A percentile compares a stretch with the other conserved stretches of the same genome.
Evolutionary conservation across 2,113 vertebrate species (phyloP).

Genomic region (Macaca mulatta): DNA sequence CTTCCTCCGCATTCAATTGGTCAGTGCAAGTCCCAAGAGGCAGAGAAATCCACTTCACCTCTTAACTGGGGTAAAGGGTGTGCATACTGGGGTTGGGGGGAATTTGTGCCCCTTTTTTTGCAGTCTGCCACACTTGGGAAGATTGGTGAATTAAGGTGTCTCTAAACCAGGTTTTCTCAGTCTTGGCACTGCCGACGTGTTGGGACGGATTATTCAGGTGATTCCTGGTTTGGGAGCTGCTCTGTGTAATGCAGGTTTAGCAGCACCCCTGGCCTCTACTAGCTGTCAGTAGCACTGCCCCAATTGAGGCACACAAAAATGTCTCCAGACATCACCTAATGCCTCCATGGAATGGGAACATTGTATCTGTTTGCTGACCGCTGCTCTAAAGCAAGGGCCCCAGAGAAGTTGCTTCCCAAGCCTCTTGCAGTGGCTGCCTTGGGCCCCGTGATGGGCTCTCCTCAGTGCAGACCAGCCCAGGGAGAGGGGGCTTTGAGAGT

Average conservation of each 20-base stretch:
- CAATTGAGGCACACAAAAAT: background rate
- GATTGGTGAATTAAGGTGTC: background rate
- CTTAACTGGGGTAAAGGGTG: background rate
- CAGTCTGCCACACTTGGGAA: background rate
- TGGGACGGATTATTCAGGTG: background rate
- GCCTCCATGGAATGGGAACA: background rate
- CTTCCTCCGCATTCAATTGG: background rate
- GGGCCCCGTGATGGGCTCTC: background rate
- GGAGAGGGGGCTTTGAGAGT: background rate
- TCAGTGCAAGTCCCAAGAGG: background rate
- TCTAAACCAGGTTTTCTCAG: background rate
- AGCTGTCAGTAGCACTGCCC: background rate
- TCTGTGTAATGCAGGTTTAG: background rate
- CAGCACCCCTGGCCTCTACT: background rate
- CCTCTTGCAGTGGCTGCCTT: background rate
- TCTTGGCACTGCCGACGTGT: background rate
- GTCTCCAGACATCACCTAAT: background rate
- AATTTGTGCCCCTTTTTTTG: background rate
- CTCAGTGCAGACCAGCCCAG: background rate
- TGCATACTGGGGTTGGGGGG: background rate
- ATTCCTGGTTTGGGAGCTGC: background rate
- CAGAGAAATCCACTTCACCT: background rate
- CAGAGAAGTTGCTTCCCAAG: too few relatives aligned
- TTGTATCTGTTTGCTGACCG: too few relatives aligned
- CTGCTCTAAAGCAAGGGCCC: background rate